These are phyloP conservation scores for Ptychadena robeensis DNA, from an alignment of 2,797 vertebrate species.

Conservation along the genomic window DNA sequence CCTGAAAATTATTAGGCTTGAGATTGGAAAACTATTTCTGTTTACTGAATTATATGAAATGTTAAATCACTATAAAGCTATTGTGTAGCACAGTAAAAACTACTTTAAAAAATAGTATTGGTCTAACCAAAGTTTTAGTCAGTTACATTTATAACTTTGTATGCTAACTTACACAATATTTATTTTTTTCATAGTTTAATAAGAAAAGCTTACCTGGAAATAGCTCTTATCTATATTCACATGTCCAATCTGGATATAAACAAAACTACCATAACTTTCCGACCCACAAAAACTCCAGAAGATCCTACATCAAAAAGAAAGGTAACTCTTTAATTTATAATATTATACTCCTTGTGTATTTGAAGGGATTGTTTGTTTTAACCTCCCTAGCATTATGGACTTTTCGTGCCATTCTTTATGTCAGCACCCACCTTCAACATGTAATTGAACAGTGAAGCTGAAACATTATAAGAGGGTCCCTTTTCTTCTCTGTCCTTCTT, in stretches of 20 bases:
- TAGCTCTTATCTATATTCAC: conserved; percentile 77
- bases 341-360: neutral
- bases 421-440: too few species aligned
- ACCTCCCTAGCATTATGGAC: too few species aligned
- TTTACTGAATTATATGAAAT: neutral
- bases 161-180: neutral
- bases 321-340: conserved; percentile 45
- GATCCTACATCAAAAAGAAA: conserved; percentile 58
- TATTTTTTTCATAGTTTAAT: conserved; percentile 72
- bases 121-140: too few species aligned
- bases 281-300: conserved; percentile 31
- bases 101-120: neutral
- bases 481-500: too few species aligned
- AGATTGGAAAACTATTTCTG: neutral
- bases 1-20: neutral
- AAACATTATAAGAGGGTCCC: too few species aligned
- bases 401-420: too few species aligned
- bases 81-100: neutral
- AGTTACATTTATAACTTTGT: neutral
- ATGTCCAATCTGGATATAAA: conserved; percentile 62
- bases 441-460: too few species aligned
- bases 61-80: neutral
- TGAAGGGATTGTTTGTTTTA: neutral
- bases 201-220: conserved; percentile 81
- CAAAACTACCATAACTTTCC: conserved; percentile 49